Percentiles rank a stretch among this genome's conserved stretches.
Conservation (phyloP, 2,113 vertebrate species). For the Zapornia atra region DNA sequence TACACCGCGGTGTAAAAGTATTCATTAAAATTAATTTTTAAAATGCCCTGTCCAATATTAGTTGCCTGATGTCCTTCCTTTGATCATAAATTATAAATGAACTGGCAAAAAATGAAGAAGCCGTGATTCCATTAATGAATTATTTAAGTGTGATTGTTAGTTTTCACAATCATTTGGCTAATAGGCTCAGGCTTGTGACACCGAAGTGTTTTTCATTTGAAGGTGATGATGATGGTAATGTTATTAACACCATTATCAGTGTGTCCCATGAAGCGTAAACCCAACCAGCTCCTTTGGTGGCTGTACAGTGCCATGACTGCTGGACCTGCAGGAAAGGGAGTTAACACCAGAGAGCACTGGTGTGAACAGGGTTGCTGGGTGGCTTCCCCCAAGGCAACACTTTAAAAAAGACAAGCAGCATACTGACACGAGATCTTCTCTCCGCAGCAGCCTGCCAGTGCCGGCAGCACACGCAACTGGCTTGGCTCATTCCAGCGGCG, state of each 20-base stretch:
- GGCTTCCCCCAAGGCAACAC: not conserved
- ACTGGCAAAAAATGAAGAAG: slow-evolving; percentile 34
- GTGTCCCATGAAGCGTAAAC: not conserved
- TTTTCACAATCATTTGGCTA: slow-evolving; percentile 35
- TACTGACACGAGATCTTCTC: not conserved
- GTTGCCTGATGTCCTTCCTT: slow-evolving; percentile 60
- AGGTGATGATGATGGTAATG: not conserved
- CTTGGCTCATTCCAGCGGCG: slow-evolving; percentile 78
- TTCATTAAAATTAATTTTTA: slow-evolving; percentile 73
- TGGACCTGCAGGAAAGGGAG: not conserved
- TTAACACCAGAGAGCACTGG: fast-evolving
- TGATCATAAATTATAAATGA: slow-evolving; percentile 68
- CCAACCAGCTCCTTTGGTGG: not conserved
- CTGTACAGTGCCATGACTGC: fast-evolving
- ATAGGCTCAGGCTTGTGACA: slow-evolving; percentile 1
- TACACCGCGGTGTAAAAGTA: not conserved
- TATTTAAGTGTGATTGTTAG: slow-evolving; percentile 63
- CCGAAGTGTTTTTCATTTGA: not conserved
- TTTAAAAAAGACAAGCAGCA: not conserved
- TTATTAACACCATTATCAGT: not conserved
- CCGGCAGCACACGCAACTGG: slow-evolving; percentile 27
- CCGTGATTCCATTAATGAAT: slow-evolving; percentile 34
- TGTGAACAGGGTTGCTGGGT: fast-evolving
- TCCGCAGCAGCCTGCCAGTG: slow-evolving; percentile 71
- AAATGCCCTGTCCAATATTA: slow-evolving; percentile 54